Base-by-base conservation (phyloP, 2,888 invertebrate species). In the Hydrotaea cyrtoneurina region DNA sequence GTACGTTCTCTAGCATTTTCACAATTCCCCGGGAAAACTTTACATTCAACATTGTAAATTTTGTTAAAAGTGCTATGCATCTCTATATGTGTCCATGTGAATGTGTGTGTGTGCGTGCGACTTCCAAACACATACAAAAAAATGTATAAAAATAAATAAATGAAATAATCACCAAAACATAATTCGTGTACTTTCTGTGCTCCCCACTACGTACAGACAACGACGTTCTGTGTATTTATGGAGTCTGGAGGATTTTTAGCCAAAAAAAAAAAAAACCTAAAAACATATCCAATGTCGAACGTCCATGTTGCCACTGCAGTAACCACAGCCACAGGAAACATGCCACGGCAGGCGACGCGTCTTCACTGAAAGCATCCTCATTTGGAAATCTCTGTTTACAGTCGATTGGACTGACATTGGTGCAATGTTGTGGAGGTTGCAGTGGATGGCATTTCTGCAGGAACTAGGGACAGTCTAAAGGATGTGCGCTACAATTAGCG, bases 81-180 rank as follows among this genome's bases (percentile, higher is more conserved):
- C 1, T 10, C 7, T 43, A 43, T 3, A 15, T 11, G 10, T n/a
- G n/a, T n/a, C n/a, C n/a, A n/a, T n/a, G n/a, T n/a, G n/a, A n/a
- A n/a, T n/a, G 43, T 43, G 43, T 43, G 1, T 2, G 43, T 43
- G 43, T 43, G 15, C 15, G 43, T 50, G 7, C 15, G n/a, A 50
- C 7, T 50, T 11, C 15, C 50, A n/a, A 50, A 5, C 3, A 50
- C 50, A 3, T 11, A 3, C 3, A n/a, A 3, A 15, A 50, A 50
- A 50, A 11, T n/a, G n/a, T 3, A n/a, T n/a, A n/a, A n/a, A 53
- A 53, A 31, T 4, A 53, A 53, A 3, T 53, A 53, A n/a, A 53
- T 53, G 53, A 53, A 53, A 53, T 53, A 53, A 53, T 53, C 53
- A 53, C 53, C 53, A 17, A 53, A n/a, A 53, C 53, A 53, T 53